Conservation (phyloP, 2,113 vertebrate species). For the Oryzias javanicus region DNA sequence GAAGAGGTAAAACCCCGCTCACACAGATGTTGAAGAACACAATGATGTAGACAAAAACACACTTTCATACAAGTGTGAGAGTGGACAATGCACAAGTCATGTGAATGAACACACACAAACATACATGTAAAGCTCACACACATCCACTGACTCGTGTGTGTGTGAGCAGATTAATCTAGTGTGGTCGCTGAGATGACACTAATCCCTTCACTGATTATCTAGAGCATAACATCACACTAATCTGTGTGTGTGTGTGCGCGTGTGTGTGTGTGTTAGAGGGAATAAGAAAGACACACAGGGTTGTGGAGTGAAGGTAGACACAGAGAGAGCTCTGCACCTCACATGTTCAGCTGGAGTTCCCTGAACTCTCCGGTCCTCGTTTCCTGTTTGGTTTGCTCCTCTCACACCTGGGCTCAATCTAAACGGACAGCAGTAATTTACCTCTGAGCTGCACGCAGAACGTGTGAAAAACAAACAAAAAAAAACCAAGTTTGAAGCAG, state of each 20-base stretch:
- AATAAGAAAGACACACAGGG: constrained; percentile 60
- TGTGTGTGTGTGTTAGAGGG: constrained; percentile 8
- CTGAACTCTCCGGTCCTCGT: constrained; percentile 21
- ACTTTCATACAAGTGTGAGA: neutral
- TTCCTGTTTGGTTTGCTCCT: constrained; percentile 3
- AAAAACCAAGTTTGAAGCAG: neutral
- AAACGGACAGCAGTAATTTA: neutral
- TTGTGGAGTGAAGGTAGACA: constrained; percentile 18
- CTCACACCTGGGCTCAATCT: constrained; percentile 2
- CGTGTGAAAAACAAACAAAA: neutral
- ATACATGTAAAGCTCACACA: constrained; percentile 7
- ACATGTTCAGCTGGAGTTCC: constrained; percentile 28
- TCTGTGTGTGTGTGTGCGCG: constrained; percentile 32
- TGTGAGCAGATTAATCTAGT: constrained; percentile 64
- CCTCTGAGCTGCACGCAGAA: neutral
- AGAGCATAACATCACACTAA: constrained; percentile 75
- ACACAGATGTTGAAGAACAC: neutral
- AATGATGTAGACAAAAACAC: constrained; percentile 2
- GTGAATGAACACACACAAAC: constrained; percentile 7
- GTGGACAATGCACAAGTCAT: constrained; percentile 11
- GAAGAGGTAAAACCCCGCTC: neutral
- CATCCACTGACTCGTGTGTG: constrained; percentile 30
- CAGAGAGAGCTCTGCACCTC: constrained; percentile 18
- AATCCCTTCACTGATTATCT: constrained; percentile 74
- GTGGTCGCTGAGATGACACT: constrained; percentile 72